These are phyloP conservation scores for Gasterosteus nipponicus DNA, from an alignment of 2,113 vertebrate genomes.

Conservation along the genomic window DNA sequence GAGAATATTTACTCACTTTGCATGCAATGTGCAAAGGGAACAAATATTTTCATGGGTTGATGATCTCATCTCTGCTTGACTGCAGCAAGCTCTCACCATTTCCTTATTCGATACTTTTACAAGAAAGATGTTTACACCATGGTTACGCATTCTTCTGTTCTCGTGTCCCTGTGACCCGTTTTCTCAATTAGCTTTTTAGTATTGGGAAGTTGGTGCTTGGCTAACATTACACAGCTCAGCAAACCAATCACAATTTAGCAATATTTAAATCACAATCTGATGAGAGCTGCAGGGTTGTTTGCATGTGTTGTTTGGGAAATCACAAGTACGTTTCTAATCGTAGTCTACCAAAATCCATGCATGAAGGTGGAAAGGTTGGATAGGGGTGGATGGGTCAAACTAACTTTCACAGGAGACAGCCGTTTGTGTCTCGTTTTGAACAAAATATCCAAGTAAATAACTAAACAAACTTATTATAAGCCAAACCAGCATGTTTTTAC, in stretches of 20 bases:
- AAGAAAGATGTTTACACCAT: background rate
- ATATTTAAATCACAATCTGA: background rate
- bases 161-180: background rate
- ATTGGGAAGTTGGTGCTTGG: background rate
- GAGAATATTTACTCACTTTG: background rate
- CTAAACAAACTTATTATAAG: background rate
- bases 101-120: background rate
- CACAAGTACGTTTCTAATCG: background rate
- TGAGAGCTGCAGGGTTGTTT: background rate
- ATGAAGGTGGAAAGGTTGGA: background rate
- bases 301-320: background rate
- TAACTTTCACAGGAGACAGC: background rate
- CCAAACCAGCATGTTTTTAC: background rate
- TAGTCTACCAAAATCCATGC: background rate
- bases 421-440: background rate
- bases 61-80: slow-evolving; percentile 1
- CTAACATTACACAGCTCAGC: background rate
- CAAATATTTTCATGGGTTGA: background rate
- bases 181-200: background rate
- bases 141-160: background rate
- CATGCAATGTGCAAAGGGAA: slow-evolving; percentile 1
- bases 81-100: background rate
- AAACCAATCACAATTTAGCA: background rate
- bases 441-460: background rate
- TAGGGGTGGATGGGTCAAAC: background rate